These are phyloP conservation scores for Coilia nasus DNA, from an alignment of 2,797 vertebrate species.

Conservation along the genomic window DNA sequence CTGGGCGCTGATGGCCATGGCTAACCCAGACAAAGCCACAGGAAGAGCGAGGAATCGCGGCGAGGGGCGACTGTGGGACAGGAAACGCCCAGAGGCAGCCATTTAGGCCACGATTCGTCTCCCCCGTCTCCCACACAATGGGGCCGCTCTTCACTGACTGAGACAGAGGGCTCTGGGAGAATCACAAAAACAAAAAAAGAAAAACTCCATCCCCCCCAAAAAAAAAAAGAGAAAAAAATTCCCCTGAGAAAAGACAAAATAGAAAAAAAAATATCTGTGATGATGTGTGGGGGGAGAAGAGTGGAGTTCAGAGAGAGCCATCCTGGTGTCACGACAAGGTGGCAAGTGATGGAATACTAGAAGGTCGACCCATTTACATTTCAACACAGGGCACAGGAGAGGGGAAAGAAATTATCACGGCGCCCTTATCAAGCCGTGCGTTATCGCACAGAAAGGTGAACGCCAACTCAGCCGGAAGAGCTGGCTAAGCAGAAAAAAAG, in stretches of 20 bases:
- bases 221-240: neutral
- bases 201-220: neutral
- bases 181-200: neutral
- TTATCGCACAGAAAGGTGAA: constrained; percentile 12
- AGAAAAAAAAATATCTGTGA: neutral
- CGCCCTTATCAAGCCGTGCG: neutral
- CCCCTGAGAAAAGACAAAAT: neutral
- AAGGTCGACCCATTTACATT: neutral
- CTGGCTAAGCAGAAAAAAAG: constrained; percentile 14
- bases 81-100: neutral
- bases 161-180: neutral
- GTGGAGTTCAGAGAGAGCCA: neutral
- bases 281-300: neutral
- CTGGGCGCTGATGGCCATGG: neutral
- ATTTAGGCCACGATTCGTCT: neutral
- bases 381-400: neutral
- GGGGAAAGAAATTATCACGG: neutral
- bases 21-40: neutral
- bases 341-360: constrained; percentile 1
- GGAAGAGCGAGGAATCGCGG: neutral
- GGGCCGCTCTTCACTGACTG: neutral
- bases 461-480: neutral
- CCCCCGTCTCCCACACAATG: neutral
- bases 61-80: neutral
- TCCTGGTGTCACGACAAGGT: neutral